phyloP scores from a whole-genome alignment of 1,140 invertebrate species.

The Drosophila kepulauana region DNA sequence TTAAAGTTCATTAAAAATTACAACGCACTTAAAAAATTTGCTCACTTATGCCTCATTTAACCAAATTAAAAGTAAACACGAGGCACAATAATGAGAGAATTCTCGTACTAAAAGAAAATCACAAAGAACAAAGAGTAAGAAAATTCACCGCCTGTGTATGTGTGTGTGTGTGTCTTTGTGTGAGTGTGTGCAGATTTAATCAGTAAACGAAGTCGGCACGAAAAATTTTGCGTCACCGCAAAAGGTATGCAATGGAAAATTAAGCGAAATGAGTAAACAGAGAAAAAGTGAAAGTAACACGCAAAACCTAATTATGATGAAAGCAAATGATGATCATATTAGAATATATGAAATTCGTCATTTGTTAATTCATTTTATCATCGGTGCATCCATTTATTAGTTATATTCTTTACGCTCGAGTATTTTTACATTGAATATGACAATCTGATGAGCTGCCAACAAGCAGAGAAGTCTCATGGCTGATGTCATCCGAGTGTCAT shows the following conservation, averaged over 20 bases:
- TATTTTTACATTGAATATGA: conserved; percentile 12
- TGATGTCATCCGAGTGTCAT: conserved; percentile 66
- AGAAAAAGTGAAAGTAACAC: conserved; percentile 71
- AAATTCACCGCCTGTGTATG: conserved; percentile 5
- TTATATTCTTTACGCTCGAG: conserved; percentile 8
- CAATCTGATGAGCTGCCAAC: conserved; percentile 47
- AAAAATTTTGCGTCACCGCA: conserved; percentile 58
- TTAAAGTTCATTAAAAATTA: conserved; percentile 79
- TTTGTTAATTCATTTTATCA: conserved; percentile 3
- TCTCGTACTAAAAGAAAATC: conserved; percentile 28
- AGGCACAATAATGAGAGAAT: conserved; percentile 45
- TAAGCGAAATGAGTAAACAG: conserved; percentile 52
- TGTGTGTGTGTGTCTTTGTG: conserved; percentile 11
- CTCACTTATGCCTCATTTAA: conserved; percentile 82
- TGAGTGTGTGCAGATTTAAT: conserved; percentile 62
- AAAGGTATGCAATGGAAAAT: conserved; percentile 77
- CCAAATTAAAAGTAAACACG: conserved; percentile 83
- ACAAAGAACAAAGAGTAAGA: conserved; percentile 48
- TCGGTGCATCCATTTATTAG: background rate
- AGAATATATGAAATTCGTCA: conserved; percentile 7
- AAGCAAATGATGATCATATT: conserved; percentile 32
- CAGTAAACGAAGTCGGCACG: conserved; percentile 39
- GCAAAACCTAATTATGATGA: conserved; percentile 33
- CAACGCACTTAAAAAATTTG: conserved; percentile 77
- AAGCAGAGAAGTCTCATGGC: conserved; percentile 29